Evolutionary conservation across 2,113 vertebrate genomes (phyloP), one percentile per base, ranked within the genome.

Genomic region (Theristicus caerulescens): DNA sequence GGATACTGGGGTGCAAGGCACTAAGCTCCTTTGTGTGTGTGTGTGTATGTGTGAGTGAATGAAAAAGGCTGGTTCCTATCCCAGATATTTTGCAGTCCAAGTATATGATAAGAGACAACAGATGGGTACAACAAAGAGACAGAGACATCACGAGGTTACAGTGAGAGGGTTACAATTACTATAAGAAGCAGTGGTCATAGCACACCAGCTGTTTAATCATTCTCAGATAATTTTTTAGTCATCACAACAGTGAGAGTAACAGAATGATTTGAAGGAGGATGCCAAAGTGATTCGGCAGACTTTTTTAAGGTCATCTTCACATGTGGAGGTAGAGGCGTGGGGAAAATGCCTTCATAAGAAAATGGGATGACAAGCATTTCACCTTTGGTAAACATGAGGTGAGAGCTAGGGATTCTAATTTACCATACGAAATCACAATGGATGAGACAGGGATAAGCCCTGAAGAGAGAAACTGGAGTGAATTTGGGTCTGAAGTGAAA

Each of bases 151-250:
- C 0, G 12, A 96, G 83, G 81, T 94, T 85, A 85, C 65, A 87
- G 62, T 73, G 86, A 93, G 78, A 91, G 70, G 95, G 95, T 93
- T 95, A 93, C 87, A 94, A 87, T 97, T 97, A 80, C 73, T 73
- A 0, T 87, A 95, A 96, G 94, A 95, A 95, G 86, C 79, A 52
- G 69, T 88, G 93, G 89, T 80, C 93, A 93, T 58, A 82, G 89
- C 58, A 88, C 49, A 85, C 66, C 94, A 95, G 58, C 91, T 94
- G 73, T 94, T 95, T 91, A 95, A 77, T 62, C 74, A 51, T 91
- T 94, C 66, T 87, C 51, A 90, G 85, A 61, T 61, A 69, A 78
- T 85, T 66, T 91, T 95, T 92, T 59, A 87, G 78, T 76, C 89
- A 86, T 87, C 27, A 4, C 40, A 93, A 57, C n/a, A 86, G 58